phyloP scores from a whole-genome alignment of 2,113 vertebrate species.

The Carassius auratus region DNA sequence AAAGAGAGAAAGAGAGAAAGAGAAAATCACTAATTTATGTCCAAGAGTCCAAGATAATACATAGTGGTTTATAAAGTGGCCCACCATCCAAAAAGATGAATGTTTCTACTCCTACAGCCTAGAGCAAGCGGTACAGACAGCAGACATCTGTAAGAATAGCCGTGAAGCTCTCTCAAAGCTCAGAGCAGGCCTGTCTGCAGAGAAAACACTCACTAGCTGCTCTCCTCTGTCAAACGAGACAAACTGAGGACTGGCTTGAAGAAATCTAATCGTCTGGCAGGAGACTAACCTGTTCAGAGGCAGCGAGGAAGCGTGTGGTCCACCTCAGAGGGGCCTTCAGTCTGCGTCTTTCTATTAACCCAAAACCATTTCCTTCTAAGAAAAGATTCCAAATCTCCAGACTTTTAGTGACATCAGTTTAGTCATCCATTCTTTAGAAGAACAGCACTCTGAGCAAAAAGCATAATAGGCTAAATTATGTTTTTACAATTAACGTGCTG shows the following conservation, averaged over 20 bases:
- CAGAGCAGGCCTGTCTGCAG: neutral
- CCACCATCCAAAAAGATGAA: neutral
- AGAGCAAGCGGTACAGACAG: too few species aligned
- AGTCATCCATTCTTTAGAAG: neutral
- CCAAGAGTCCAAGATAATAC: neutral
- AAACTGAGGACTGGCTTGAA: slow-evolving; percentile 24
- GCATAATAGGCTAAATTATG: neutral
- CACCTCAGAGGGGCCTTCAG: slow-evolving; percentile 4
- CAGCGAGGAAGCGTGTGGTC: slow-evolving; percentile 26
- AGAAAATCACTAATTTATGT: neutral
- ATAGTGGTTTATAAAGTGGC: neutral
- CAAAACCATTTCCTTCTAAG: neutral
- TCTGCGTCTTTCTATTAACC: slow-evolving; percentile 28
- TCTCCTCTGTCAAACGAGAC: neutral
- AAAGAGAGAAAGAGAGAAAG: too few species aligned
- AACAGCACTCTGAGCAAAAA: neutral
- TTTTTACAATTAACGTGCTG: neutral
- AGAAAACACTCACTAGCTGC: neutral
- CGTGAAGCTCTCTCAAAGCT: slow-evolving; percentile 19
- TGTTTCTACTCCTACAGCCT: neutral
- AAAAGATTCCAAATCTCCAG: neutral
- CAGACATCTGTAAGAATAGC: neutral
- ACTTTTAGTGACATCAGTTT: neutral
- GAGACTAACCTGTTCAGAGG: slow-evolving; percentile 52
- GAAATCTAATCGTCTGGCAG: slow-evolving; percentile 44